Evolutionary conservation across 2,113 vertebrate genomes (phyloP), one percentile per base, ranked within the genome.

Genomic region (Lota lota): DNA sequence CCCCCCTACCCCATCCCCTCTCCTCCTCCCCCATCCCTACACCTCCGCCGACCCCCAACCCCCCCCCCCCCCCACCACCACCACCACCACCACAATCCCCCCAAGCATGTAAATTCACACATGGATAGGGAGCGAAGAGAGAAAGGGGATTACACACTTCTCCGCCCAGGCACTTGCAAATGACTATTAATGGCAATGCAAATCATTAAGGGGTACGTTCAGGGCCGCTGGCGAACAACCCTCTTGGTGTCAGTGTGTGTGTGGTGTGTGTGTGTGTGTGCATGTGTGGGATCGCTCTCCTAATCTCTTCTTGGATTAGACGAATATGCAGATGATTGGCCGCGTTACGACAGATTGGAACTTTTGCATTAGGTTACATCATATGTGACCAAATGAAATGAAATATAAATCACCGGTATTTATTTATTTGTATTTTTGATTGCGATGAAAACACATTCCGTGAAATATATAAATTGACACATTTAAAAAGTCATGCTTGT

Each of bases 101-200:
- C 85, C 77, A 88, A 80, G 77, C 82, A 81, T 88, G 90, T 90
- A 90, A 89, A 85, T 91, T 92, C 81, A 91, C 89, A 90, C 83
- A 87, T 88, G 86, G 85, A 83, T 3, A 28, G 1, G 28, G 28
- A 28, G 28, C 28, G 28, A 5, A 5, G 28, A 28, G 28, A 28
- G 85, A 83, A 90, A 86, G 76, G 71, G 86, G 87, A 90, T 88
- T 83, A 89, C 82, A 78, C 72, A 28, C 28, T 77, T 85, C 84
- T 88, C 77, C 79, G 81, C 82, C 80, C 69, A 83, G 84, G 87
- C 87, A 86, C 83, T 81, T 79, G 84, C 79, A 87, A 88, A 88
- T 89, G 73, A 88, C 89, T 90, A 87, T 89, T 90, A 90, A 91
- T 90, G 88, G 83, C 76, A 79, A 90, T 87, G 80, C 87, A 85